A percentile compares a stretch with the other conserved stretches of the same genome.
These are phyloP conservation scores for Metallyticus violacea DNA, from an alignment of 2,888 invertebrate species.

Conservation along the genomic window DNA sequence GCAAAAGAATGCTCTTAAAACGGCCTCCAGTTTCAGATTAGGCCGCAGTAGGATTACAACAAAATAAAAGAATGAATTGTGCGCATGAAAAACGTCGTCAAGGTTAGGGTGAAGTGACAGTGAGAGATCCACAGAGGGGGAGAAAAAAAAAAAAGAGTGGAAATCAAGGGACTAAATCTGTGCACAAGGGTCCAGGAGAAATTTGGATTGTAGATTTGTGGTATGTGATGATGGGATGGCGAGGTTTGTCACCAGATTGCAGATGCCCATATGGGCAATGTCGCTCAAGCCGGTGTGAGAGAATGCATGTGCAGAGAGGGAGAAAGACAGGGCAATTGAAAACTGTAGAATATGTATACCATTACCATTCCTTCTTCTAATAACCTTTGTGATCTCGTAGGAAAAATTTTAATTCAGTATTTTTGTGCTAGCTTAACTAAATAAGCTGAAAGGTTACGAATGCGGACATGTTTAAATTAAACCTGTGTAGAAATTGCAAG, in stretches of 20 bases:
- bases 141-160: not conserved
- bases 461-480: not conserved
- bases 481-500: too few species aligned
- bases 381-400: not conserved
- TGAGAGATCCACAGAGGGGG: not conserved
- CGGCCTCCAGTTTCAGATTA: not conserved
- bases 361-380: not conserved
- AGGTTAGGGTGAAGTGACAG: not conserved
- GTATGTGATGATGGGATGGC: not conserved
- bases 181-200: not conserved
- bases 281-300: not conserved
- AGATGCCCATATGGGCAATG: not conserved
- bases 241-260: not conserved
- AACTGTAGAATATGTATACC: not conserved
- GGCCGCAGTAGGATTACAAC: not conserved
- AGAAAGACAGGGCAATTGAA: not conserved
- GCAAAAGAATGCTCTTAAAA: not conserved
- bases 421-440: not conserved
- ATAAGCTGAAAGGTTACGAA: not conserved
- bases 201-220: not conserved
- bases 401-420: not conserved
- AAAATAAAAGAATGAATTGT: not conserved
- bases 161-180: not conserved
- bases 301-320: not conserved
- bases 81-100: not conserved